Conservation (phyloP, 2,888 invertebrate species). For the Bembecia ichneumoniformis region DNA sequence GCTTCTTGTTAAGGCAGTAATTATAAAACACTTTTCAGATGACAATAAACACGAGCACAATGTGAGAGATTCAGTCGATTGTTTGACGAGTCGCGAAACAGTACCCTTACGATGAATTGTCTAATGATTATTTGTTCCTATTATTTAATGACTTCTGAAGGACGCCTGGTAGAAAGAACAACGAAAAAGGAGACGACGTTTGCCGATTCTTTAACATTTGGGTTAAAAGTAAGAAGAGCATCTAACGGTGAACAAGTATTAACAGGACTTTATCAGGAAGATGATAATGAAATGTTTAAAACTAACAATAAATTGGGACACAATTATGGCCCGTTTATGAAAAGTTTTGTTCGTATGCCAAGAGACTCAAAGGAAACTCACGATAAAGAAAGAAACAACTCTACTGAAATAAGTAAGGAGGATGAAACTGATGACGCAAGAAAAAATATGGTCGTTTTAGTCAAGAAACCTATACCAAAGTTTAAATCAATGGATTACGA, state of each 20-base stretch:
- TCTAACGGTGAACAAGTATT: constrained; percentile 13
- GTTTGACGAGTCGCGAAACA: constrained; percentile 17
- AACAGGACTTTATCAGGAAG: background rate
- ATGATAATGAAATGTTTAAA: background rate
- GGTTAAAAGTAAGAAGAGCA: constrained; percentile 20
- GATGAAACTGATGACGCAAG: background rate
- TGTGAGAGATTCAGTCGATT: constrained; percentile 30
- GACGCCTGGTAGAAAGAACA: constrained; percentile 29
- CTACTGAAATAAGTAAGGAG: background rate
- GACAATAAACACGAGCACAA: constrained; percentile 35
- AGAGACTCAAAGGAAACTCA: constrained; percentile 2
- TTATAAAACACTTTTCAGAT: constrained; percentile 40
- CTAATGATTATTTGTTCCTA: constrained; percentile 17
- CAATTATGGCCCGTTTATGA: constrained; percentile 5
- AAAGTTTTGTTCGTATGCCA: background rate
- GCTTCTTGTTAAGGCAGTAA: constrained; percentile 25
- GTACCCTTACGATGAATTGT: constrained; percentile 26
- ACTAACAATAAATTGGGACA: constrained; percentile 16
- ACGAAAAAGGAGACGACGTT: constrained; percentile 21
- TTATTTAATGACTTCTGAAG: constrained; percentile 17
- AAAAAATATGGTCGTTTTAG: constrained; percentile 17
- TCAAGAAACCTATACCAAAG: constrained; percentile 53
- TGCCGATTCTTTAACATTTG: constrained; percentile 16
- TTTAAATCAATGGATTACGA: constrained; percentile 41
- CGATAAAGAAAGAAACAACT: constrained; percentile 1